Conservation (phyloP, 2,797 vertebrate genomes). For the Gymnothorax javanicus region DNA sequence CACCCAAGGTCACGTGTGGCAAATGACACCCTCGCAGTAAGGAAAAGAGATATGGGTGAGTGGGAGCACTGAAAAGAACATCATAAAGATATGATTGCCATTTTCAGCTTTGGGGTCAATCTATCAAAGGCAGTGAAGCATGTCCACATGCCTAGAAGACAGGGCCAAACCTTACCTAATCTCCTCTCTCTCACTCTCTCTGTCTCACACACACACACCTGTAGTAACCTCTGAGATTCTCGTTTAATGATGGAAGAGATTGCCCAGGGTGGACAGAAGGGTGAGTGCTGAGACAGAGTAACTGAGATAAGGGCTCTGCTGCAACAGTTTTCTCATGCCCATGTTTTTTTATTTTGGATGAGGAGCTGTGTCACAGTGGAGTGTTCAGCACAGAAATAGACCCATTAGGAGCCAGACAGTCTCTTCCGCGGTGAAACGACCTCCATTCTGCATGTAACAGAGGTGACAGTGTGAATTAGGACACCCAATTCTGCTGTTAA, state of each 20-base stretch:
- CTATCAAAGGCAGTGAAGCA: neutral
- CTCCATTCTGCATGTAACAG: neutral
- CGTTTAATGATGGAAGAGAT: neutral
- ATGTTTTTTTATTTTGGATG: neutral
- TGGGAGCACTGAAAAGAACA: neutral
- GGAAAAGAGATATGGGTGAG: neutral
- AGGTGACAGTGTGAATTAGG: neutral
- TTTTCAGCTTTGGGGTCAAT: neutral
- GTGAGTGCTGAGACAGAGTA: neutral
- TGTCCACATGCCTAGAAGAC: neutral
- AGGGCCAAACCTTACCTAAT: neutral
- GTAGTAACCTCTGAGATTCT: neutral
- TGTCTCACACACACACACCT: no score
- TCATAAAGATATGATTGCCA: conserved; percentile 15
- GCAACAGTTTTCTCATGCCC: neutral
- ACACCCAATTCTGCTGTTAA: neutral
- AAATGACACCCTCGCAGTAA: neutral
- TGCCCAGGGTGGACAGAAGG: neutral
- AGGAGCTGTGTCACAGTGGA: neutral
- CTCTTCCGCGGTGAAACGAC: neutral
- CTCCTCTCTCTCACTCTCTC: neutral
- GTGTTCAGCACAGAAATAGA: neutral
- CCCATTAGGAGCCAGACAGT: neutral
- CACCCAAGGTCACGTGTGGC: conserved; percentile 39
- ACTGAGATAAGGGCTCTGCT: neutral